Evolutionary conservation across 2,113 vertebrate genomes (phyloP), one percentile per base, ranked within the genome.

Genomic region (Syrrhaptes paradoxus): DNA sequence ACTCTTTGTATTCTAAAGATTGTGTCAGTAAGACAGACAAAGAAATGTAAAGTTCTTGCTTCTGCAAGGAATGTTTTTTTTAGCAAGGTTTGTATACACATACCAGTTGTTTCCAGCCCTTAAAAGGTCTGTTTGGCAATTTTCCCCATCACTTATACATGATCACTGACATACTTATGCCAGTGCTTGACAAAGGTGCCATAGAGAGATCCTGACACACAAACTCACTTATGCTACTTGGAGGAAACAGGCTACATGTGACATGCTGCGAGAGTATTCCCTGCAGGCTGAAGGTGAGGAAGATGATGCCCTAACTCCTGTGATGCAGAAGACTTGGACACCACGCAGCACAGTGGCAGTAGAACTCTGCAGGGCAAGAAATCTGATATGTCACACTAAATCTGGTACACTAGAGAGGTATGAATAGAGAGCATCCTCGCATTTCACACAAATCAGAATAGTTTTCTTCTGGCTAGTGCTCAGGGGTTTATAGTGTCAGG

Each of bases 221-320:
- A 25, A 28, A 51, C 31, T 36, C 46, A 13, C n/a, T 52, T 6
- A 4, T 0, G 1, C 6, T 18, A 2, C 66, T 41, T 6, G 6
- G 7, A 75, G n/a, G 19, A 45, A 77, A 22, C 5, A 22, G 13
- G 38, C 24, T 48, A 4, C 43, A 8, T 0, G 1, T 26, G 48
- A 61, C 1, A 2, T 9, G 34, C 36, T 26, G 14, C 24, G 25
- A 93, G 13, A 92, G 21, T 1, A 32, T 68, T 80, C 36, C 46
- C 62, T 49, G 54, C 20, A 51, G 57, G 66, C 28, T 76, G 66
- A n/a, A 41, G 36, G 36, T 0, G 5, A 82, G 25, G 62, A 72
- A 38, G 70, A 54, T 34, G 48, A 51, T 15, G 45, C 54, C 7
- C 34, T 51, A 11, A 68, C 25, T 48, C 48, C 13, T 36, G 22